Base-by-base conservation (phyloP, 2,888 invertebrate species). In the Zygaena filipendulae region DNA sequence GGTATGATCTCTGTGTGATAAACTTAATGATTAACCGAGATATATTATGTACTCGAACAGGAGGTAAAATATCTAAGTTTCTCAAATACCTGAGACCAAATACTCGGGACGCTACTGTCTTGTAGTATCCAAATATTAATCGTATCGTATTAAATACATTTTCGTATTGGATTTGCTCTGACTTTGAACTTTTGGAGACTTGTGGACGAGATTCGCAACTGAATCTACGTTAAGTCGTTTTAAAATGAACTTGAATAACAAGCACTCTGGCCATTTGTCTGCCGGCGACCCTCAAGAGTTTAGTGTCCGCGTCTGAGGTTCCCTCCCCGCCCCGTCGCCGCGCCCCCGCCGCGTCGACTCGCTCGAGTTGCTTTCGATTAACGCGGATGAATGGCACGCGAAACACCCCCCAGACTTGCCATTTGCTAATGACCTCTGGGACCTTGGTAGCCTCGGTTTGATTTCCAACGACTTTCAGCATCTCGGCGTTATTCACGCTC, bases 301-400 rank as follows among this genome's bases (percentile, higher is more conserved):
- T 40, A 46, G 43, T 47, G 40, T 40, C 39, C 29, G 30, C 24
- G n/a, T n/a, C n/a, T n/a, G n/a, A n/a, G n/a, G n/a, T n/a, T 13
- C 13, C 23, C 20, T 13, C n/a, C 11, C n/a, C 27, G 21, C 16
- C 16, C 20, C 1, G 11, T 13, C n/a, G n/a, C n/a, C n/a, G n/a
- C n/a, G n/a, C n/a, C n/a, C n/a, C n/a, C 21, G 33, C 20, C 35
- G 27, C 24, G 29, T n/a, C n/a, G n/a, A n/a, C 24, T 29, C 37
- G 35, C 36, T 21, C 36, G 38, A 41, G 37, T 37, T 42, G 43
- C 39, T 45, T 49, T 45, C 50, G 51, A 54, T 54, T 51, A 53
- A 42, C 30, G 34, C 42, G 36, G 42, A 32, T 43, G 38, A 45
- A 44, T 45, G 40, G 37, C 40, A 32, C 33, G 29, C 39, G 34